Evolutionary conservation across 1,140 invertebrate genomes (phyloP).

Genomic region (Xylocopa sonorina): DNA sequence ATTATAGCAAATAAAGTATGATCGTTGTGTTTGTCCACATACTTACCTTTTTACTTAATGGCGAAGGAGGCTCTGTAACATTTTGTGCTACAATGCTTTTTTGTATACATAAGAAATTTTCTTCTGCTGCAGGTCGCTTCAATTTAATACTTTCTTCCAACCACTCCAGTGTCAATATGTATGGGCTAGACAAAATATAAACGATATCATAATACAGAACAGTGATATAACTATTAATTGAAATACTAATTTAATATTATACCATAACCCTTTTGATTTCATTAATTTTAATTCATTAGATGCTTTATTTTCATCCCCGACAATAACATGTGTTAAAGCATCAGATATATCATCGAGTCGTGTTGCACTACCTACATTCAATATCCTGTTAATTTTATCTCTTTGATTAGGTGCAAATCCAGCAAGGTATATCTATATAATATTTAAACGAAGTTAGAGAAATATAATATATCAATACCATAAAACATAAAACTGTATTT

Average conservation of each 20-base stretch:
- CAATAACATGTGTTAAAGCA: constrained; percentile 90
- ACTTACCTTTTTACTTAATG: constrained; percentile 84
- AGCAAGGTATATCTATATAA: constrained; percentile 84
- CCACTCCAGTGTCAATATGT: constrained; percentile 88
- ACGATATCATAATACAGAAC: constrained; percentile 27
- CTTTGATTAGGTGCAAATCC: constrained; percentile 85
- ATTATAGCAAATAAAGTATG: too few relatives aligned
- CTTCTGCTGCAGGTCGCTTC: constrained; percentile 84
- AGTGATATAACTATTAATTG: not conserved
- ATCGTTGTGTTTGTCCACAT: not conserved
- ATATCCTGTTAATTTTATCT: constrained; percentile 89
- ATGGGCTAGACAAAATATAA: constrained; percentile 81
- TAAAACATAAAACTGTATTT: constrained; percentile 19
- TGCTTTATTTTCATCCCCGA: constrained; percentile 84
- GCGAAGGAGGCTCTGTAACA: constrained; percentile 81
- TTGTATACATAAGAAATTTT: constrained; percentile 79
- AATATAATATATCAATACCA: not conserved
- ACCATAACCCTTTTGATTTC: constrained; percentile 75
- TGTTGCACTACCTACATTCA: constrained; percentile 91
- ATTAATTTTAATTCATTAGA: constrained; percentile 80
- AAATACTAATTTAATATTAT: constrained; percentile 23
- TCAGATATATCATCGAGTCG: constrained; percentile 89
- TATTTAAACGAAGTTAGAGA: not conserved
- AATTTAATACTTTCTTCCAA: constrained; percentile 87
- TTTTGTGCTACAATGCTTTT: constrained; percentile 70